Conservation (phyloP, 2,113 vertebrate genomes). For the Marmota monax region DNA sequence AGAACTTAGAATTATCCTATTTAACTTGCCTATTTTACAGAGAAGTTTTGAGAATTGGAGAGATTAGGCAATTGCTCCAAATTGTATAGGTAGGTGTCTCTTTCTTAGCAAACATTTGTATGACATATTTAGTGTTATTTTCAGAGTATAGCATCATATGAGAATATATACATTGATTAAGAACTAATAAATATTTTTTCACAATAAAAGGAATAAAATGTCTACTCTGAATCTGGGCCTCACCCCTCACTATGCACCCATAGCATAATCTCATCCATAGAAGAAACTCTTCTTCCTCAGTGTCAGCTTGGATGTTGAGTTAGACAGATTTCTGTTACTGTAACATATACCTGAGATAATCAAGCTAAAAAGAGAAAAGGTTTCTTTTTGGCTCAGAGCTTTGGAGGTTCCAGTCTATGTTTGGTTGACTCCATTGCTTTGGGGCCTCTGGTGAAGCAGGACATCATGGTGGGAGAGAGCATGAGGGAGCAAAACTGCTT, state of each 20-base stretch:
- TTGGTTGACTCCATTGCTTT: not conserved
- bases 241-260: not conserved
- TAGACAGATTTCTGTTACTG: not conserved
- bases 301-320: not conserved
- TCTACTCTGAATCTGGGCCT: not conserved
- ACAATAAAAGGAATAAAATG: not conserved
- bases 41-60: not conserved
- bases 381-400: not conserved
- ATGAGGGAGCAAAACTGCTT: too few relatives aligned
- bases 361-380: not conserved
- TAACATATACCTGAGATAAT: not conserved
- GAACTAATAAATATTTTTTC: not conserved
- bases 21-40: conserved; percentile 2
- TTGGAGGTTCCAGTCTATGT: too few relatives aligned
- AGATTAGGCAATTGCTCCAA: not conserved
- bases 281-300: not conserved
- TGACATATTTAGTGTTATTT: not conserved
- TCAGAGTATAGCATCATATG: not conserved
- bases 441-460: not conserved
- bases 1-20: not conserved
- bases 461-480: not conserved
- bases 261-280: accelerated
- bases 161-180: not conserved
- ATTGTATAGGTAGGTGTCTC: not conserved
- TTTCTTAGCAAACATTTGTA: not conserved